Percentiles rank a stretch among this genome's conserved stretches.
These are phyloP conservation scores for Parnassius mnemosyne DNA, from an alignment of 2,888 invertebrate species.

Conservation along the genomic window DNA sequence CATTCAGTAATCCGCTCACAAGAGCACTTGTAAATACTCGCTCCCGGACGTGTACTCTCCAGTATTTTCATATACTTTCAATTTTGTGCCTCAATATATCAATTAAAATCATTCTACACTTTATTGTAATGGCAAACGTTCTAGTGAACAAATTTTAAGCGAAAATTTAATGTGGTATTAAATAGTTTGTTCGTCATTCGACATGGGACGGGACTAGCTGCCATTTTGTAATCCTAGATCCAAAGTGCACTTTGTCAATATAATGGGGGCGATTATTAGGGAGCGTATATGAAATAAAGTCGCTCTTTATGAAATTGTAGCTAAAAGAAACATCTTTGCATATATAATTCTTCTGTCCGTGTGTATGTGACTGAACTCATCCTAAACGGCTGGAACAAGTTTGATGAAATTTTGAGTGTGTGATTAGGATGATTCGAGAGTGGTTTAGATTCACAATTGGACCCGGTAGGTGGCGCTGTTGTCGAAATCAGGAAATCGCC, in stretches of 20 bases:
- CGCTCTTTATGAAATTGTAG: too few species aligned
- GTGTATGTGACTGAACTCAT: too few species aligned
- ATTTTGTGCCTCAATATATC: constrained; percentile 30
- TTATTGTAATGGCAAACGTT: constrained; percentile 27
- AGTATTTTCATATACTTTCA: constrained; percentile 45
- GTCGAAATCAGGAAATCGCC: too few species aligned
- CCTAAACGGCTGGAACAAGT: too few species aligned
- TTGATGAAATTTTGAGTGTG: too few species aligned
- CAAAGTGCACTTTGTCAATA: constrained; percentile 68
- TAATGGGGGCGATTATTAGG: constrained; percentile 28
- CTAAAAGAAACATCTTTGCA: too few species aligned
- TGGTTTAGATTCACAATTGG: too few species aligned
- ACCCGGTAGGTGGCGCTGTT: too few species aligned
- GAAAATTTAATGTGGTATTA: constrained; percentile 34
- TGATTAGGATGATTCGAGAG: too few species aligned
- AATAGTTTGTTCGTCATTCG: constrained; percentile 52
- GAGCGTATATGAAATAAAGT: constrained; percentile 4
- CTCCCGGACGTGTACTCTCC: constrained; percentile 41
- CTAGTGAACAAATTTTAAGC: constrained; percentile 17
- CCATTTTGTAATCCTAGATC: constrained; percentile 67
- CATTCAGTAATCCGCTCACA: constrained; percentile 61
- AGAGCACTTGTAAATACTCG: constrained; percentile 71
- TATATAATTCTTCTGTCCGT: too few species aligned
- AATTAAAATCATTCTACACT: constrained; percentile 13
- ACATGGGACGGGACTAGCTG: constrained; percentile 42